These are phyloP conservation scores for Enteromius viviparus DNA, from an alignment of 2,797 vertebrate genomes.

Conservation along the genomic window DNA sequence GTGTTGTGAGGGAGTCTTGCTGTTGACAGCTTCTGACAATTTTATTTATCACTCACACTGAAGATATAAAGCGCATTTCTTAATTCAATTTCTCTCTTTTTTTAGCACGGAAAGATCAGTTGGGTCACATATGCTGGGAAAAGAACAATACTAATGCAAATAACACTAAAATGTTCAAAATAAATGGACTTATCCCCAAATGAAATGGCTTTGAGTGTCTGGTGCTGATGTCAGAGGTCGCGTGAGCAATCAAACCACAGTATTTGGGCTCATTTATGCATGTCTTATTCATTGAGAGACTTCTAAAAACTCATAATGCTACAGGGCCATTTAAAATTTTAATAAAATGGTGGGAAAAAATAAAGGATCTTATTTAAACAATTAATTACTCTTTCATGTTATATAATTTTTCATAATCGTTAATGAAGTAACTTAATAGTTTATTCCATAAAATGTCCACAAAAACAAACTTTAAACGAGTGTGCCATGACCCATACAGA, in stretches of 20 bases:
- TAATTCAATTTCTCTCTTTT: constrained; percentile 75
- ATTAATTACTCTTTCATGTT: background rate
- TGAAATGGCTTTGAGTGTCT: background rate
- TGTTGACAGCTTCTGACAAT: constrained; percentile 77
- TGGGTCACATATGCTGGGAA: background rate
- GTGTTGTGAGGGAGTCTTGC: constrained; percentile 54
- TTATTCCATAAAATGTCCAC: background rate
- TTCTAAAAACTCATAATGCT: background rate
- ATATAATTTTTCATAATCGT: background rate
- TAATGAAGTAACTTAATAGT: background rate
- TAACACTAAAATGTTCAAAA: background rate
- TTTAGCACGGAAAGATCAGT: constrained; percentile 66
- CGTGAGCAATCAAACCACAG: background rate
- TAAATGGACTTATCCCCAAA: constrained; percentile 14
- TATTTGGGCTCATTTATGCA: background rate
- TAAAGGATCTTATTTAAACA: too few relatives aligned
- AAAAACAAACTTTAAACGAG: background rate
- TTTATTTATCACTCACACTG: constrained; percentile 74
- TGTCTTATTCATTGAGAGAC: background rate
- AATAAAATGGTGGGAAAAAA: too few relatives aligned
- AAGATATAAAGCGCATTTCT: constrained; percentile 77
- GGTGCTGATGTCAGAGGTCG: background rate
- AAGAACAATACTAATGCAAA: background rate
- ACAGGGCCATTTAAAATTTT: too few relatives aligned
- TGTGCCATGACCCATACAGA: background rate